A percentile compares a stretch with the other conserved stretches of the same genome.
phyloP scores from a whole-genome alignment of 2,888 invertebrate genomes.

The Hypselothyrea guttata region DNA sequence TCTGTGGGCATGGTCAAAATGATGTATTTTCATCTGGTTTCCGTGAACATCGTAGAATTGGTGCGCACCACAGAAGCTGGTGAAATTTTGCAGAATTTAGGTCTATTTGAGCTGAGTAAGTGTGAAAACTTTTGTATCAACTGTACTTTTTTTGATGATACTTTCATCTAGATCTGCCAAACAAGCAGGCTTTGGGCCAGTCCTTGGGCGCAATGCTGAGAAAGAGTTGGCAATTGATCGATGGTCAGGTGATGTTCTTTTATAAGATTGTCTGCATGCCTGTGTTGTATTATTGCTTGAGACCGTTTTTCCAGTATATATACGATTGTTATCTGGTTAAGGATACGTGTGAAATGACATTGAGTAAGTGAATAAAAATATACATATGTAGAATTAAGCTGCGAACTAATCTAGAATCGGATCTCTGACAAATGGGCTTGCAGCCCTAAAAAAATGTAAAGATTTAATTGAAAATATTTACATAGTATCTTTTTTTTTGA shows the following conservation, averaged over 20 bases:
- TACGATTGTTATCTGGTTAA: conserved; percentile 53
- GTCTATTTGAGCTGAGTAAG: conserved; percentile 60
- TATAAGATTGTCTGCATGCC: conserved; percentile 62
- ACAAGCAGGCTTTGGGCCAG: conserved; percentile 34
- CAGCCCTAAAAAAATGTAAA: too few species aligned
- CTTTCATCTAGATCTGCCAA: conserved; percentile 29
- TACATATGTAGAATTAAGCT: too few species aligned
- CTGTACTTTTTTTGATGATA: too few species aligned
- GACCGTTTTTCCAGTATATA: conserved; percentile 65
- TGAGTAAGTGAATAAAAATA: too few species aligned
- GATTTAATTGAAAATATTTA: too few species aligned
- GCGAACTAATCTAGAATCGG: too few species aligned
- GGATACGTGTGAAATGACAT: conserved; percentile 57
- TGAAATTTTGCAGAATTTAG: conserved; percentile 40
- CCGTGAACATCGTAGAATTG: conserved; percentile 30
- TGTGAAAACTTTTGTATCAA: not conserved
- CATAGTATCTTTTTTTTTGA: not conserved
- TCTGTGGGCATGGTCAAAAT: conserved; percentile 61
- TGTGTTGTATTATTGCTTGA: conserved; percentile 51
- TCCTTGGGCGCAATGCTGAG: conserved; percentile 41
- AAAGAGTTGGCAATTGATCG: conserved; percentile 49
- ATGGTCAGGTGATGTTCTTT: conserved; percentile 66
- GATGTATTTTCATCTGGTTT: conserved; percentile 42
- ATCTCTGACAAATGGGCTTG: too few species aligned
- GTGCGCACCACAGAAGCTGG: conserved; percentile 49